These are phyloP conservation scores for Scaptomyza graminum DNA, from an alignment of 1,140 invertebrate genomes.

Conservation along the genomic window DNA sequence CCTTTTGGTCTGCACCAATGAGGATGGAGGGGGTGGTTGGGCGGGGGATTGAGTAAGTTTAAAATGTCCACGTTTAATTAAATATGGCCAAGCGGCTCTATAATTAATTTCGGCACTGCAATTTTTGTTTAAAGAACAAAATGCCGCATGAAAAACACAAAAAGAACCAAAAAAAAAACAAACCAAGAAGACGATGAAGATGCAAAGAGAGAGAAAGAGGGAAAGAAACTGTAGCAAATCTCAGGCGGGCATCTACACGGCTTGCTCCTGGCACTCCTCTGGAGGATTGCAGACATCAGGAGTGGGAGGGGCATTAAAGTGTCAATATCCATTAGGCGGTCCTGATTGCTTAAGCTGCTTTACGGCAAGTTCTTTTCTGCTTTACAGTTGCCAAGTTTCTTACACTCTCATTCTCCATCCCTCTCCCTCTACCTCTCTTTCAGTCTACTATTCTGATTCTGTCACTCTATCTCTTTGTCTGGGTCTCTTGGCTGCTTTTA, in stretches of 20 bases:
- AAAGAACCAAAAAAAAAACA: conserved; percentile 27
- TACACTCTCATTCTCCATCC: conserved; percentile 25
- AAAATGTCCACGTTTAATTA: conserved; percentile 80
- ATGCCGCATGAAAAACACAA: conserved; percentile 51
- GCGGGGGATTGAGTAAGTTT: conserved; percentile 44
- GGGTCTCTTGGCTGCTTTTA: conserved; percentile 70
- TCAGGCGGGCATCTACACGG: conserved; percentile 65
- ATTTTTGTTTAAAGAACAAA: conserved; percentile 78
- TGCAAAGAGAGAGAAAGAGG: conserved; percentile 10
- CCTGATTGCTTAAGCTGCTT: conserved; percentile 81
- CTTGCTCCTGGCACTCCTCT: conserved; percentile 16
- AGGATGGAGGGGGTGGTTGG: no score
- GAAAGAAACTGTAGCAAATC: conserved; percentile 55
- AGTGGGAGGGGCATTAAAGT: conserved; percentile 68
- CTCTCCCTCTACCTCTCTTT: conserved; percentile 27
- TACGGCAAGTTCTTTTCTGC: conserved; percentile 77
- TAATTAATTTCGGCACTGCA: conserved; percentile 80
- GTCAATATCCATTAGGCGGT: conserved; percentile 81
- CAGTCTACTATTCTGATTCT: conserved; percentile 4
- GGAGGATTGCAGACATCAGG: conserved; percentile 22
- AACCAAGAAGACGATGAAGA: background rate
- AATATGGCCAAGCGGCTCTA: conserved; percentile 74
- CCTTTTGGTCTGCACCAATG: conserved; percentile 64
- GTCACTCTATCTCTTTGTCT: conserved; percentile 21
- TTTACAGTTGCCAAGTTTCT: conserved; percentile 55